Evolutionary conservation across 2,888 invertebrate genomes (phyloP).

Genomic region (Schizaphis graminum): DNA sequence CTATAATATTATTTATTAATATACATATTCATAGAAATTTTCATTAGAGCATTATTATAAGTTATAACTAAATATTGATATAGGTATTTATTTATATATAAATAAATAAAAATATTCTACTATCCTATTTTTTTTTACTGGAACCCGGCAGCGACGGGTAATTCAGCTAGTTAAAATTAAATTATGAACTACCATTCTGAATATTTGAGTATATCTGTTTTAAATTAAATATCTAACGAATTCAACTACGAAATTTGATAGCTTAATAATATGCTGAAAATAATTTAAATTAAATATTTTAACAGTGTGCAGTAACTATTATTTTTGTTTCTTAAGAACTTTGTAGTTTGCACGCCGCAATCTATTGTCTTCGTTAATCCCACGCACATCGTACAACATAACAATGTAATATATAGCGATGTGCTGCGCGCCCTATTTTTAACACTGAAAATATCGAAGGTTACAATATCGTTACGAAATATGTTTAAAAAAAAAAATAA

Average conservation of each 20-base stretch:
- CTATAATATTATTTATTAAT: too few species aligned
- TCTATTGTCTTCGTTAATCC: slow-evolving; percentile 40
- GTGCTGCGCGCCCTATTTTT: neutral
- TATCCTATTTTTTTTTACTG: too few species aligned
- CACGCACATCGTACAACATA: slow-evolving; percentile 13
- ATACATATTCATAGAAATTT: too few species aligned
- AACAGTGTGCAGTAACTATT: slow-evolving; percentile 29
- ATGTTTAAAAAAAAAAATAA: neutral
- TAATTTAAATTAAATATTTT: neutral
- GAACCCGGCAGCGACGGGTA: too few species aligned
- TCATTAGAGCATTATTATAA: too few species aligned
- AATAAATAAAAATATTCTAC: too few species aligned
- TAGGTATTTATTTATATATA: too few species aligned
- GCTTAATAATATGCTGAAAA: neutral
- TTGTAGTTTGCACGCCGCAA: neutral
- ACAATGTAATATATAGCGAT: neutral
- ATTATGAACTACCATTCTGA: too few species aligned
- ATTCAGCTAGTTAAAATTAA: too few species aligned
- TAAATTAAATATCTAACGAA: neutral
- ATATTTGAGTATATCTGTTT: neutral
- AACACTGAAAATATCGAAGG: neutral
- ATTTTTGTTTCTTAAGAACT: slow-evolving; percentile 31
- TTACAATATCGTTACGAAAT: neutral
- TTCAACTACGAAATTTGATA: neutral
- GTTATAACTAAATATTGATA: too few species aligned